Conservation (phyloP, 2,888 invertebrate genomes). For the Habrosyne pyritoides region DNA sequence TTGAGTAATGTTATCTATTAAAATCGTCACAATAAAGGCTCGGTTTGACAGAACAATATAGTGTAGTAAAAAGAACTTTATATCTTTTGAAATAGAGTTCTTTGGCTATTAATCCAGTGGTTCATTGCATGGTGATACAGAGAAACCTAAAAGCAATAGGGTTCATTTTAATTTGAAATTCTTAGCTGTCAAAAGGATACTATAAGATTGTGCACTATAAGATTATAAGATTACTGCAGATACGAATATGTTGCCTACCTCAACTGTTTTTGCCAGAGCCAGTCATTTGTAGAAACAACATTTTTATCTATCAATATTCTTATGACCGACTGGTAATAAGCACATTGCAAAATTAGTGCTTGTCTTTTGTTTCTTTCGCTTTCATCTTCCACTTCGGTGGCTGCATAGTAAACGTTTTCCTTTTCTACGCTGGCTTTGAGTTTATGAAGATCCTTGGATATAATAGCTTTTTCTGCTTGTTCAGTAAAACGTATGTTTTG, state of each 20-base stretch:
- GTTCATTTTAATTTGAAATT: no score
- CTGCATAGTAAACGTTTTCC: slow-evolving; percentile 77
- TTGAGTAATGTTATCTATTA: no score
- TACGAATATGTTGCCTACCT: slow-evolving; percentile 76
- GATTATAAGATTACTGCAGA: no score
- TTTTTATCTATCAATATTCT: slow-evolving; percentile 88
- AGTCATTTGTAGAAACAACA: slow-evolving; percentile 87
- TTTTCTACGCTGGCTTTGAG: slow-evolving; percentile 77
- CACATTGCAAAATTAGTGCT: slow-evolving; percentile 95
- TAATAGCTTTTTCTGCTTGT: slow-evolving; percentile 91
- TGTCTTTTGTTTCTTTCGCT: slow-evolving; percentile 94
- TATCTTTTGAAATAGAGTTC: no score
- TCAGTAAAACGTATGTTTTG: slow-evolving; percentile 94
- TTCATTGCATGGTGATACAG: no score
- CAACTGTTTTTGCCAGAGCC: slow-evolving; percentile 98
- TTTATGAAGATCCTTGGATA: slow-evolving; percentile 84
- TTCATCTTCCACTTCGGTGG: slow-evolving; percentile 79
- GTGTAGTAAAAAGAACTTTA: no score
- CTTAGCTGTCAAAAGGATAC: no score
- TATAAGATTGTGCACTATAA: no score
- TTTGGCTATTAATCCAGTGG: no score
- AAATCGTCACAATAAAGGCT: no score
- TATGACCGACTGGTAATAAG: slow-evolving; percentile 94
- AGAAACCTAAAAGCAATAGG: no score
- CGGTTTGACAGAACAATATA: no score